Evolutionary conservation across 2,797 vertebrate genomes (phyloP).

Genomic region (Calcarius lapponicus): DNA sequence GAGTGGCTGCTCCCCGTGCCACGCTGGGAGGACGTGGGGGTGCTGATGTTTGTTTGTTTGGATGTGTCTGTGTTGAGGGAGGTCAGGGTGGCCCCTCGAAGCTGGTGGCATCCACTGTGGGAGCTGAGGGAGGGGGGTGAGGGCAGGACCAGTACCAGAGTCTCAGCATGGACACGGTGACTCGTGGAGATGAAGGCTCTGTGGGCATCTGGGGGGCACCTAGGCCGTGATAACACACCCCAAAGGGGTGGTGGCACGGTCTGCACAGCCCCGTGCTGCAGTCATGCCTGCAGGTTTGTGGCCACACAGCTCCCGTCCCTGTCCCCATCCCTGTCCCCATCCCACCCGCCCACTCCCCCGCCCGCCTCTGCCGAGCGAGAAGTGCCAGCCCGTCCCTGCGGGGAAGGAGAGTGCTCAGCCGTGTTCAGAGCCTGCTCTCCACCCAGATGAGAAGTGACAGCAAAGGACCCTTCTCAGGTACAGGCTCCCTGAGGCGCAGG

Average conservation of each 20-base stretch:
- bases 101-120: background rate
- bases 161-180: fast-evolving
- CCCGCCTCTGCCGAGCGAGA: background rate
- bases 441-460: constrained; percentile 63
- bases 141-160: fast-evolving
- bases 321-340: background rate
- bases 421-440: constrained; percentile 38
- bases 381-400: constrained; percentile 28
- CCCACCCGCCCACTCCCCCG: background rate
- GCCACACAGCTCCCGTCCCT: background rate
- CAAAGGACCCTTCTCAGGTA: constrained; percentile 59
- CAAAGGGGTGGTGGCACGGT: background rate
- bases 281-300: background rate
- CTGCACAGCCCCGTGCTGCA: background rate
- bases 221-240: background rate
- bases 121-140: fast-evolving
- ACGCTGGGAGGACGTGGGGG: background rate
- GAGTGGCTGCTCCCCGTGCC: background rate
- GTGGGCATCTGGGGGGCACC: background rate
- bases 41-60: background rate
- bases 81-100: background rate
- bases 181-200: no score
- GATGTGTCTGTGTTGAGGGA: background rate
- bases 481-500: background rate
- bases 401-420: constrained; percentile 53